Base-by-base conservation (phyloP, 2,888 invertebrate species). In the Gastracanthus pulcherrimus region DNA sequence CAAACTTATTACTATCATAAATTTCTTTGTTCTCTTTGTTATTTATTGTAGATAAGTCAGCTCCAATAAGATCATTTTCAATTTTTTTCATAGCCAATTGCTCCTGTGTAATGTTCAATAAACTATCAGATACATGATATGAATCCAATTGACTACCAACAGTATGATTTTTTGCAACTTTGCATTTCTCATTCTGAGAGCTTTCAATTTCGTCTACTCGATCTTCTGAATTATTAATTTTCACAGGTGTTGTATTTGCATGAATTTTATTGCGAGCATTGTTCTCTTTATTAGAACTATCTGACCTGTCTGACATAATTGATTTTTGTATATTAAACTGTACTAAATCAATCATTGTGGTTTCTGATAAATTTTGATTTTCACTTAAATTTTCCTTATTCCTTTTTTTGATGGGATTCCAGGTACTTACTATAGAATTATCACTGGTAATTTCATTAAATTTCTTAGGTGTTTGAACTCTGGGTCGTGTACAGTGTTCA, bases 51-150 rank as follows among this genome's bases (percentile, higher is more conserved):
- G 75, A 83, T 41, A 58, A 29, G 38, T 82, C 29, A 29, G 41
- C 74, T 5, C 86, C 86, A n/a, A 89, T 83, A 23, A 89, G 76
- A 72, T 87, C 88, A 23, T 85, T 80, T 58, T 89, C 89, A 26
- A 89, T 82, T 23, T 87, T 84, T 55, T 86, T 85, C 4, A 88
- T 71, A 19, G 84, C 41, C 34, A 84, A 16, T 51, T 87, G 81
- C 19, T 88, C 85, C 48, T 86, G 85, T 7, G 89, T 89, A 19
- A 89, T 83, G 71, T 89, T 81, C 81, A 87, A 83, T 1, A 87
- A 38, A 70, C 51, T 75, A 11, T 82, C 83, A 34, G 70, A n/a
- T 11, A 82, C 19, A n/a, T 76, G 29, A 55, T 75, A 79, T 6
- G 58, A 23, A 34, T 78, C 58, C 64, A 5, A 55, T 31, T 66